These are phyloP conservation scores for Tarsius wallacei DNA, from an alignment of 2,797 vertebrate genomes.

Conservation along the genomic window DNA sequence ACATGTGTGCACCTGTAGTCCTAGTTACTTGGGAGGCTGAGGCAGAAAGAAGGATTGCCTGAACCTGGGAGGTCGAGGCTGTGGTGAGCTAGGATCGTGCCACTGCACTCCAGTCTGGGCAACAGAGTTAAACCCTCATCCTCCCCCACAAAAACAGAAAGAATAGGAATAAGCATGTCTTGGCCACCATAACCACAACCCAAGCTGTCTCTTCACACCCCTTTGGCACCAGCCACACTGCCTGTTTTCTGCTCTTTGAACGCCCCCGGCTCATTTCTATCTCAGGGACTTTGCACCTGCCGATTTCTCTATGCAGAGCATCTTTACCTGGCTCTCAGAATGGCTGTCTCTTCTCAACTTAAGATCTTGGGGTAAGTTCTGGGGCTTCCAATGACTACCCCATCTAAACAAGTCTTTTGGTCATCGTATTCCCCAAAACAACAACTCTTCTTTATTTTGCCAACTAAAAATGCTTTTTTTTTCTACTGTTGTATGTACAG, in stretches of 20 bases:
- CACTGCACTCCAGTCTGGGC: too few species aligned
- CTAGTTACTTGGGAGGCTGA: too few species aligned
- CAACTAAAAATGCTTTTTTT: background rate
- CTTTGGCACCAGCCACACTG: accelerated
- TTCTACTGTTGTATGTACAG: too few species aligned
- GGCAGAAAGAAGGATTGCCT: too few species aligned
- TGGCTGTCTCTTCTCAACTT: background rate
- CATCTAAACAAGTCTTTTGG: background rate
- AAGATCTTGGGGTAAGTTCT: background rate
- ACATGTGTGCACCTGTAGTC: too few species aligned
- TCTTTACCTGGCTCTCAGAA: background rate
- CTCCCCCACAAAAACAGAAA: too few species aligned
- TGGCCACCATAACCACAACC: too few species aligned
- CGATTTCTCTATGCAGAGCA: background rate
- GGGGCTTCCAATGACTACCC: background rate
- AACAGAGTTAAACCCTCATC: too few species aligned
- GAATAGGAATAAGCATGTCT: too few species aligned
- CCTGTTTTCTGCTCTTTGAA: background rate
- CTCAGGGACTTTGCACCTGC: background rate
- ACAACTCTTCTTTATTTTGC: background rate
- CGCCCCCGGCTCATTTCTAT: background rate
- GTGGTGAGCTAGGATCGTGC: too few species aligned
- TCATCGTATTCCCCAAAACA: background rate
- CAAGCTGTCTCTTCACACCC: accelerated
- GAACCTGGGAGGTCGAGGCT: too few species aligned